These are phyloP conservation scores for Engystomops pustulosus DNA, from an alignment of 2,113 vertebrate genomes.

Conservation along the genomic window DNA sequence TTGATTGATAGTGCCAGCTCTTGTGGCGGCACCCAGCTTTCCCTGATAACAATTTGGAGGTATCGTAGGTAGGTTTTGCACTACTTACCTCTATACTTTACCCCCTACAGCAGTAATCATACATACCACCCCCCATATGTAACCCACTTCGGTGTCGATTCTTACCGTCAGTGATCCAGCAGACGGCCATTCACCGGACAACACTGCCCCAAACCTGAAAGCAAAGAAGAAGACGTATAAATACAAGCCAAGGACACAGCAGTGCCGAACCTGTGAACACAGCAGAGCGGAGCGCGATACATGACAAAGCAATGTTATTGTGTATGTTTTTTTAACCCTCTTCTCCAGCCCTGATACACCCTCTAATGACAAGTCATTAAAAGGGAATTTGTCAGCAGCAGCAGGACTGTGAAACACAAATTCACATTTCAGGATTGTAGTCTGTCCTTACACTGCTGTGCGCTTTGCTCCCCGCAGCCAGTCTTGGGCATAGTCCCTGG, in stretches of 20 bases:
- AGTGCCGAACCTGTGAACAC: neutral
- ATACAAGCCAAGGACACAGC: neutral
- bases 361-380: too few relatives aligned
- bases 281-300: neutral
- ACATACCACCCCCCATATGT: neutral
- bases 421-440: too few relatives aligned
- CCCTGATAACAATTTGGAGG: too few relatives aligned
- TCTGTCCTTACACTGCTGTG: too few relatives aligned
- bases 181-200: conserved; percentile 14
- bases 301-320: neutral
- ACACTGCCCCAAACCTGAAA: neutral
- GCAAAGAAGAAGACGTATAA: neutral
- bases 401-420: too few relatives aligned
- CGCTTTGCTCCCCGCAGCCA: too few relatives aligned
- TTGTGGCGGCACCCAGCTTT: neutral
- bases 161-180: conserved; percentile 5
- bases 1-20: neutral
- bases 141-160: too few relatives aligned
- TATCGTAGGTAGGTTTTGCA: too few relatives aligned
- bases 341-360: too few relatives aligned
- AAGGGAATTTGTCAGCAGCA: too few relatives aligned
- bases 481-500: too few relatives aligned
- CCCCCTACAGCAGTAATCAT: neutral
- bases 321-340: neutral
- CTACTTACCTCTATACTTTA: too few relatives aligned